phyloP scores from a whole-genome alignment of 2,888 invertebrate genomes.

The Cryptops parisi region DNA sequence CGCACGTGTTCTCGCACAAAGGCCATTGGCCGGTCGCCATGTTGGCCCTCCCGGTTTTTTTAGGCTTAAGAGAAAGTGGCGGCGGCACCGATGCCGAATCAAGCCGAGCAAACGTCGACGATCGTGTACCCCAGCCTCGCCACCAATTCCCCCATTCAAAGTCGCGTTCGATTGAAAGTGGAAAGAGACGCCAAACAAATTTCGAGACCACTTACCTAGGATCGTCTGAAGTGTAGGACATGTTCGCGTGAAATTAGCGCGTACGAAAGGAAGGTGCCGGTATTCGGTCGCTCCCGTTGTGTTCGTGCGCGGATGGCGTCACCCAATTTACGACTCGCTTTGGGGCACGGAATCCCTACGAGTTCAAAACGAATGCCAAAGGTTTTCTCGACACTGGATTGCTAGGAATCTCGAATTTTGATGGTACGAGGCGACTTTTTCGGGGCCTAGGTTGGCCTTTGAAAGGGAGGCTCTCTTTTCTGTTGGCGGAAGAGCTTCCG shows the following conservation, averaged over 20 bases:
- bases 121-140: background rate
- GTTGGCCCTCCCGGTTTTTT: conserved; percentile 12
- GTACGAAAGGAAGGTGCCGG: conserved; percentile 45
- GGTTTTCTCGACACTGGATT: too few relatives aligned
- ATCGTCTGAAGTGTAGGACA: conserved; percentile 67
- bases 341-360: too few relatives aligned
- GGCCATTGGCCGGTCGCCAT: conserved; percentile 18
- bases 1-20: conserved; percentile 19
- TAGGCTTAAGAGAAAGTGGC: conserved; percentile 7
- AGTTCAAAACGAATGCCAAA: too few relatives aligned
- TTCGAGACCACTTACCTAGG: conserved; percentile 49
- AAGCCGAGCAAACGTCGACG: background rate
- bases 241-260: conserved; percentile 60
- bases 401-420: too few relatives aligned
- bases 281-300: conserved; percentile 7
- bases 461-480: too few relatives aligned
- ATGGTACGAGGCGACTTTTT: too few relatives aligned
- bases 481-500: too few relatives aligned
- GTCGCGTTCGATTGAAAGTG: background rate
- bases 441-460: too few relatives aligned
- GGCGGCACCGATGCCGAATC: background rate
- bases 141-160: too few relatives aligned
- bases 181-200: background rate
- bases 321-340: too few relatives aligned
- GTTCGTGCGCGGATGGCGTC: conserved; percentile 8